phyloP scores from a whole-genome alignment of 2,888 invertebrate species.

The Melanotus villosus region DNA sequence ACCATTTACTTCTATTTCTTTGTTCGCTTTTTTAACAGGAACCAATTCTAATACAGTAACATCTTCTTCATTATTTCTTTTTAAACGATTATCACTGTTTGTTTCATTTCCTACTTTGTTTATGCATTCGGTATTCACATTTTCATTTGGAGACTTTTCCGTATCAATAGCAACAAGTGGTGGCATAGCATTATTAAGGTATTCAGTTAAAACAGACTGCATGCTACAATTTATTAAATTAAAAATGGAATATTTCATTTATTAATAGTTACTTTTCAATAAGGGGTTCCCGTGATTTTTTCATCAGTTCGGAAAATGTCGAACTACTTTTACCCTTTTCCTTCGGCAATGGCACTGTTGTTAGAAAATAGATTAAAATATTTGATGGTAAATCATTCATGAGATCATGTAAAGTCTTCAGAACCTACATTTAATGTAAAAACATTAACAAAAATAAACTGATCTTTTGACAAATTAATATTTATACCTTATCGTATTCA shows the following conservation, averaged over 20 bases:
- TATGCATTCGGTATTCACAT: too few relatives aligned
- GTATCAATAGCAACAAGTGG: slow-evolving; percentile 37
- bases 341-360: slow-evolving; percentile 63
- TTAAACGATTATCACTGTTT: neutral
- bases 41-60: too few relatives aligned
- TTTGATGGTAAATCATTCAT: slow-evolving; percentile 63
- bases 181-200: slow-evolving; percentile 46
- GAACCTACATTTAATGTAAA: slow-evolving; percentile 53
- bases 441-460: neutral
- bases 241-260: neutral
- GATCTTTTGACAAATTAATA: too few relatives aligned
- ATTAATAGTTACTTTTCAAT: slow-evolving; percentile 30
- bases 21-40: too few relatives aligned
- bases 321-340: slow-evolving; percentile 45
- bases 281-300: slow-evolving; percentile 32
- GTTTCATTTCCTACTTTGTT: neutral
- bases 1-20: too few relatives aligned
- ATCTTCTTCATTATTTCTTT: neutral
- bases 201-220: slow-evolving; percentile 47
- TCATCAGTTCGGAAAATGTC: slow-evolving; percentile 37
- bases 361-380: slow-evolving; percentile 63
- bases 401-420: slow-evolving; percentile 60
- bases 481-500: slow-evolving; percentile 62
- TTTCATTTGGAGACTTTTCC: neutral
- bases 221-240: slow-evolving; percentile 47